Evolutionary conservation across 2,888 invertebrate species (phyloP).

Genomic region (Agrilus biguttatus): DNA sequence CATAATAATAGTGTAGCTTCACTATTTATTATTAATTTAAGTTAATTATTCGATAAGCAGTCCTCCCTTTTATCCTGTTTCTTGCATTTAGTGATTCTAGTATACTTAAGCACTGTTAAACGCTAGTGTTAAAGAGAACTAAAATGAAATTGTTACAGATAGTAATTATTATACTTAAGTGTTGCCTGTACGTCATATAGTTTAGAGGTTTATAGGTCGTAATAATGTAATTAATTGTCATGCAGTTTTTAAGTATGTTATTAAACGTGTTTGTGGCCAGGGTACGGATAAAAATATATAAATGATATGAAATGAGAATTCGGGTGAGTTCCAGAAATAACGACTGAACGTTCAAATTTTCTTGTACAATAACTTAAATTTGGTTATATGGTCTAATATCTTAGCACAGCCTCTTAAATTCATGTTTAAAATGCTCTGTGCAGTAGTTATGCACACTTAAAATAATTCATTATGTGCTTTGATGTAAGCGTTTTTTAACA

Average conservation of each 20-base stretch:
- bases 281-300: no score
- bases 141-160: conserved; percentile 31
- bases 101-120: conserved; percentile 25
- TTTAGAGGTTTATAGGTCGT: conserved; percentile 35
- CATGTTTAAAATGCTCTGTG: conserved; percentile 15
- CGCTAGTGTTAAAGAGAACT: conserved; percentile 17
- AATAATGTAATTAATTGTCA: background rate
- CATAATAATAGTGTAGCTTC: no score
- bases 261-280: no score
- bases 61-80: background rate
- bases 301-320: no score
- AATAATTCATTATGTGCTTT: conserved; percentile 21
- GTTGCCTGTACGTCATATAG: conserved; percentile 37
- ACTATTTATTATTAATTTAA: no score
- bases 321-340: no score
- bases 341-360: background rate
- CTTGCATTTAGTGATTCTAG: conserved; percentile 3
- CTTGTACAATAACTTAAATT: conserved; percentile 2
- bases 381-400: conserved; percentile 11
- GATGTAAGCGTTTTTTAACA: conserved; percentile 25
- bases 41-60: no score
- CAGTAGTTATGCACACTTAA: conserved; percentile 12
- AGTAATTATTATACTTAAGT: conserved; percentile 27
- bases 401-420: conserved; percentile 14
- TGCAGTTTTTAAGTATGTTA: no score